Evolutionary conservation across 2,797 vertebrate species (phyloP).

Genomic region (Rhincodon typus): DNA sequence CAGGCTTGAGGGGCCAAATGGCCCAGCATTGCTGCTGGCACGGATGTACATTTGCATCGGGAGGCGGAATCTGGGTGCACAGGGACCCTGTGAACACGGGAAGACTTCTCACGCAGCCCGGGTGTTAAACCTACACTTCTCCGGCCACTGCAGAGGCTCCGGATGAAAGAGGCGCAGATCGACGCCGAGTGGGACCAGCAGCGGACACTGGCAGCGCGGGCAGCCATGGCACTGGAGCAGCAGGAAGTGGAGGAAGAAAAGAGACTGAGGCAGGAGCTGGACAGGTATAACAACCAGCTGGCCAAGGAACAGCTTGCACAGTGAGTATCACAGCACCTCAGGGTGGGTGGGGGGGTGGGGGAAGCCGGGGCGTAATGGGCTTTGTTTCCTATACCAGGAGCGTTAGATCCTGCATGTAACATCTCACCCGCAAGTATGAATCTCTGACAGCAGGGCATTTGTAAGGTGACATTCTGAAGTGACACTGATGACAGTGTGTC

Average conservation of each 20-base stretch:
- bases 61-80: too few relatives aligned
- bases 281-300: slow-evolving; percentile 56
- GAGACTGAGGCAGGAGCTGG: slow-evolving; percentile 50
- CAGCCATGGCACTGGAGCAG: slow-evolving; percentile 49
- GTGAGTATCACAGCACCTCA: slow-evolving; percentile 45
- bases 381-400: too few relatives aligned
- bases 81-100: too few relatives aligned
- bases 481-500: neutral
- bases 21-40: too few relatives aligned
- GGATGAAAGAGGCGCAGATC: slow-evolving; percentile 46
- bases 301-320: slow-evolving; percentile 55
- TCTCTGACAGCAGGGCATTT: neutral
- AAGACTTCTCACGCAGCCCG: too few relatives aligned
- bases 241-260: slow-evolving; percentile 49
- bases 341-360: too few relatives aligned
- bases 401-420: too few relatives aligned
- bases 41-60: too few relatives aligned
- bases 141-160: neutral
- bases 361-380: too few relatives aligned
- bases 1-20: too few relatives aligned
- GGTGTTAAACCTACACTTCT: too few relatives aligned
- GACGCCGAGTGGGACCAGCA: slow-evolving; percentile 50
- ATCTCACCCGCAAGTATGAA: neutral
- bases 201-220: slow-evolving; percentile 46
- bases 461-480: too few relatives aligned